phyloP scores from a whole-genome alignment of 2,888 invertebrate genomes.

The Scaptomyza tumidula region DNA sequence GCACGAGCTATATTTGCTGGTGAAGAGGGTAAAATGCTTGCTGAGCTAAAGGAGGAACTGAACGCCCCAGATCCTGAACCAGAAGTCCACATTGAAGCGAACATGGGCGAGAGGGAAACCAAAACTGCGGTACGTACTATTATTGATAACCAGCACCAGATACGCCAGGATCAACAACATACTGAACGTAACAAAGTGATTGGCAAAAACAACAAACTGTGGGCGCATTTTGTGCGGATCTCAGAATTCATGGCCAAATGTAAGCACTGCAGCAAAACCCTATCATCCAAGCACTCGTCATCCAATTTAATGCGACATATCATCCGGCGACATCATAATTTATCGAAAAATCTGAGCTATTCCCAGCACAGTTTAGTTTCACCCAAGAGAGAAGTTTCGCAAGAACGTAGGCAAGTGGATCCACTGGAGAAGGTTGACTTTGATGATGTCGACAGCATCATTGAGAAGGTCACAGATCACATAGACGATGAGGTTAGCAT shows the following conservation, averaged over 20 bases:
- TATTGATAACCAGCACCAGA: slow-evolving; percentile 52
- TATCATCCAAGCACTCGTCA: slow-evolving; percentile 71
- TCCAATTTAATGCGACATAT: slow-evolving; percentile 74
- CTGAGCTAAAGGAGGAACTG: slow-evolving; percentile 63
- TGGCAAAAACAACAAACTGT: slow-evolving; percentile 67
- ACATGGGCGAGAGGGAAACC: slow-evolving; percentile 62
- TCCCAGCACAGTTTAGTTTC: slow-evolving; percentile 65
- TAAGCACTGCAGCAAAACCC: slow-evolving; percentile 68
- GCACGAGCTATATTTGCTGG: slow-evolving; percentile 69
- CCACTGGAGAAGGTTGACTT: slow-evolving; percentile 71
- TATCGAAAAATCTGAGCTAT: slow-evolving; percentile 66
- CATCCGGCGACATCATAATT: slow-evolving; percentile 65
- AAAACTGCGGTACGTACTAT: slow-evolving; percentile 66
- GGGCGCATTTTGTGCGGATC: slow-evolving; percentile 70
- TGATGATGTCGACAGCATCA: slow-evolving; percentile 72
- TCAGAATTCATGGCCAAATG: slow-evolving; percentile 72
- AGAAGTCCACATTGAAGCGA: slow-evolving; percentile 49
- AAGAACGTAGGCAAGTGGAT: slow-evolving; percentile 52
- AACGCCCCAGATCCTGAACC: slow-evolving; percentile 58
- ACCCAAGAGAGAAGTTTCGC: slow-evolving; percentile 58
- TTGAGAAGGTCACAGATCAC: slow-evolving; percentile 68
- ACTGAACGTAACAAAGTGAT: slow-evolving; percentile 66
- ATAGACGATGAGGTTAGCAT: slow-evolving; percentile 63
- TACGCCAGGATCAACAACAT: slow-evolving; percentile 46
- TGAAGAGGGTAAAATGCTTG: slow-evolving; percentile 70